Evolutionary conservation across 2,888 invertebrate species (phyloP).

Genomic region (Exephanes ischioxanthus): DNA sequence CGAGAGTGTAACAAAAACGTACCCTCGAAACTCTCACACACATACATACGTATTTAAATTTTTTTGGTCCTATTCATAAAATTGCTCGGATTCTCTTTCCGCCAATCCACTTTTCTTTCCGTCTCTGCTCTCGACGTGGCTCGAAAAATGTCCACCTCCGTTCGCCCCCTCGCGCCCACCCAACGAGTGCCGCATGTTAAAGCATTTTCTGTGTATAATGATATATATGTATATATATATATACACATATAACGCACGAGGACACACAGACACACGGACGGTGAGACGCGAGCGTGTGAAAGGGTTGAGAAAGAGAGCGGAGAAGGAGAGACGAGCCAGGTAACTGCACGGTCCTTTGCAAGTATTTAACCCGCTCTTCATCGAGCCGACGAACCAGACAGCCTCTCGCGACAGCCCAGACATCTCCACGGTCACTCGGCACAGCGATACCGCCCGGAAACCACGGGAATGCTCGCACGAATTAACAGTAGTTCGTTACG

Average conservation of each 20-base stretch:
- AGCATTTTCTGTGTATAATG: not conserved
- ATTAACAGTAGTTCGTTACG: not conserved
- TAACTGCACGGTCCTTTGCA: slow-evolving; percentile 12
- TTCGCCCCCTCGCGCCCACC: not conserved
- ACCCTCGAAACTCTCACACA: not conserved
- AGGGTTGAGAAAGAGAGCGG: not conserved
- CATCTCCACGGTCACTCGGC: not conserved
- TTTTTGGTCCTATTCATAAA: slow-evolving; percentile 24
- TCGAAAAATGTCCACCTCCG: not conserved
- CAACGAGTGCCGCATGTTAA: slow-evolving; percentile 3
- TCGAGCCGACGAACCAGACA: slow-evolving; percentile 3
- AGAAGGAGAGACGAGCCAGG: slow-evolving; percentile 13
- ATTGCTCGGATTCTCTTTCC: slow-evolving; percentile 11
- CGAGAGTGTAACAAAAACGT: slow-evolving; percentile 3
- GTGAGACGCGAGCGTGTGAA: not conserved
- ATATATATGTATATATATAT: slow-evolving; percentile 19
- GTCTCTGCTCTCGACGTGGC: slow-evolving; percentile 1
- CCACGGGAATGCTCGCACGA: slow-evolving; percentile 22
- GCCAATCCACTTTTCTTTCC: not conserved
- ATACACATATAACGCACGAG: not conserved
- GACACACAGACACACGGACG: not conserved
- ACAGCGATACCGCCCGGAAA: slow-evolving; percentile 1
- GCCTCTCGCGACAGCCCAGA: slow-evolving; percentile 14
- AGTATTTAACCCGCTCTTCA: slow-evolving; percentile 40
- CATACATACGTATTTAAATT: not conserved